A percentile compares a stretch with the other conserved stretches of the same genome.
These are phyloP conservation scores for Bombus impatiens DNA, from an alignment of 1,140 invertebrate genomes.

Conservation along the genomic window DNA sequence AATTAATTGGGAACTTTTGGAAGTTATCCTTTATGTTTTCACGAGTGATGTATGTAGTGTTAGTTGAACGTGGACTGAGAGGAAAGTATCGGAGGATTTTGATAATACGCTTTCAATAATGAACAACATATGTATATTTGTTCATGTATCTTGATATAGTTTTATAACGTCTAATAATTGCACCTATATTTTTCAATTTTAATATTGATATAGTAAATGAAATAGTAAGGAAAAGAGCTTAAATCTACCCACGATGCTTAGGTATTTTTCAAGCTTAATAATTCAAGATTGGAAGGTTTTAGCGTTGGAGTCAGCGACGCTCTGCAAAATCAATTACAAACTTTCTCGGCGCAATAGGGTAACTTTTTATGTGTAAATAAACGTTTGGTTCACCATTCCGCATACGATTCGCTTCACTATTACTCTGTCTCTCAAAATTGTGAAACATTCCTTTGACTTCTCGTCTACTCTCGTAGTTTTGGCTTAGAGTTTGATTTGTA, in stretches of 20 bases:
- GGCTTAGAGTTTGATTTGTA: background rate
- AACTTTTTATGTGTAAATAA: slow-evolving; percentile 5
- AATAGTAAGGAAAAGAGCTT: background rate
- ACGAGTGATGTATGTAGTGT: background rate
- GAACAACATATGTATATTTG: background rate
- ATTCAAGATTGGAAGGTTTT: background rate
- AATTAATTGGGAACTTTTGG: background rate
- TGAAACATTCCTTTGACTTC: background rate
- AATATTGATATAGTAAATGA: too few relatives aligned
- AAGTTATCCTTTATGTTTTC: background rate
- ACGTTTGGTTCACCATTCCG: slow-evolving; percentile 1
- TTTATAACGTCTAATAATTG: too few relatives aligned
- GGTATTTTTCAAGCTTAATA: background rate
- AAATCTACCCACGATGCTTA: background rate
- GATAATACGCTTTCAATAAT: background rate
- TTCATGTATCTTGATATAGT: too few relatives aligned
- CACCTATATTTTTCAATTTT: too few relatives aligned
- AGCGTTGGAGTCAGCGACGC: background rate
- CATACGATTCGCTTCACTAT: background rate
- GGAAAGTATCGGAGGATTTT: background rate
- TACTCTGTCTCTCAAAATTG: slow-evolving; percentile 15
- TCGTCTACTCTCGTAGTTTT: background rate
- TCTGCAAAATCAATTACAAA: slow-evolving; percentile 16
- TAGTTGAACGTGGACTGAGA: background rate
- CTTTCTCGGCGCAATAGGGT: background rate